phyloP scores from a whole-genome alignment of 1,140 invertebrate species.

The Zaprionus vittiger region DNA sequence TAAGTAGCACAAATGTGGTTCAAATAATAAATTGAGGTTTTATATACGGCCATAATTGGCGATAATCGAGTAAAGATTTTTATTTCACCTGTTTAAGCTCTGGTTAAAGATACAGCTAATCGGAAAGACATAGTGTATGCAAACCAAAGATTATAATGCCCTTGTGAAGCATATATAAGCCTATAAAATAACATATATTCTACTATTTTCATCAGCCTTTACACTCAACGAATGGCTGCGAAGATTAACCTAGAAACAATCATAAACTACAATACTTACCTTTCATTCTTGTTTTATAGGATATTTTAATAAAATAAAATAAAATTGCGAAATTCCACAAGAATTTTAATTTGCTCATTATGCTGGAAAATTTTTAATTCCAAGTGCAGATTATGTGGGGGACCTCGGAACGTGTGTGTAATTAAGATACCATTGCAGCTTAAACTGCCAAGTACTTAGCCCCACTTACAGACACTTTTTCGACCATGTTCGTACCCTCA shows the following conservation, averaged over 20 bases:
- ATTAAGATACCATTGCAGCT: neutral
- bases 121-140: neutral
- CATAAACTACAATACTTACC: too few relatives aligned
- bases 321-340: neutral
- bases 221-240: too few relatives aligned
- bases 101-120: neutral
- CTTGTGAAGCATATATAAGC: too few relatives aligned
- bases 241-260: too few relatives aligned
- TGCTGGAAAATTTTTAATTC: neutral
- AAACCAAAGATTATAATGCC: too few relatives aligned
- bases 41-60: neutral
- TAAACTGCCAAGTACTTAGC: constrained; percentile 5
- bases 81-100: neutral
- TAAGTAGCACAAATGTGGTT: neutral
- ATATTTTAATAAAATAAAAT: neutral
- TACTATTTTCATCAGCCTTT: neutral
- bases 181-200: too few relatives aligned
- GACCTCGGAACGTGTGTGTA: neutral
- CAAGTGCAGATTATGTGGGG: neutral
- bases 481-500: constrained; percentile 10
- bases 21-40: neutral
- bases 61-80: neutral
- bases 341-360: neutral
- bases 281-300: too few relatives aligned
- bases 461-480: constrained; percentile 11